These are phyloP conservation scores for Microcebus murinus DNA, from an alignment of 2,113 vertebrate species.

Conservation along the genomic window DNA sequence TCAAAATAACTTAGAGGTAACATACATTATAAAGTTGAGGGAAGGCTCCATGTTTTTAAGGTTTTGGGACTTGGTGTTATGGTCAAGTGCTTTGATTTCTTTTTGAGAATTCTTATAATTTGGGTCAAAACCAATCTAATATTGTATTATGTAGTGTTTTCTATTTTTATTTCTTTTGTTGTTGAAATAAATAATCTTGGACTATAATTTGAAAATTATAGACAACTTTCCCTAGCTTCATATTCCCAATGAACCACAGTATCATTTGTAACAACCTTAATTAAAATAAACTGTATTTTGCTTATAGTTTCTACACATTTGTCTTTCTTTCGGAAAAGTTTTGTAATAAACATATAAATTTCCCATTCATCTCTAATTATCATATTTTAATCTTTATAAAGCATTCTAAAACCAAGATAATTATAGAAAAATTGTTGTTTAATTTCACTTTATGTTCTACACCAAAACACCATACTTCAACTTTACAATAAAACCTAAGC, in stretches of 20 bases:
- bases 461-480: neutral
- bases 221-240: neutral
- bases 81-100: neutral
- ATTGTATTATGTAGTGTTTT: neutral
- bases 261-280: neutral
- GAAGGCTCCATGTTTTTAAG: neutral
- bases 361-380: neutral
- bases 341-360: neutral
- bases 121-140: neutral
- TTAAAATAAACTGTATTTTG: constrained; percentile 45
- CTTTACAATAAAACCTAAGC: neutral
- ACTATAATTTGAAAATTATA: neutral
- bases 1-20: neutral
- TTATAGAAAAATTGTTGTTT: neutral
- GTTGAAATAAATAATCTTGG: neutral
- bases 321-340: neutral
- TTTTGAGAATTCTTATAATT: neutral
- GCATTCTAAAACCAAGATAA: neutral
- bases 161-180: neutral
- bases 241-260: neutral
- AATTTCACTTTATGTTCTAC: constrained; percentile 31
- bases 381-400: neutral
- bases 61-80: neutral
- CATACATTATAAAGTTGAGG: rapidly evolving
- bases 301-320: neutral